Conservation (phyloP, 2,113 vertebrate species). For the Catharus minimus region DNA sequence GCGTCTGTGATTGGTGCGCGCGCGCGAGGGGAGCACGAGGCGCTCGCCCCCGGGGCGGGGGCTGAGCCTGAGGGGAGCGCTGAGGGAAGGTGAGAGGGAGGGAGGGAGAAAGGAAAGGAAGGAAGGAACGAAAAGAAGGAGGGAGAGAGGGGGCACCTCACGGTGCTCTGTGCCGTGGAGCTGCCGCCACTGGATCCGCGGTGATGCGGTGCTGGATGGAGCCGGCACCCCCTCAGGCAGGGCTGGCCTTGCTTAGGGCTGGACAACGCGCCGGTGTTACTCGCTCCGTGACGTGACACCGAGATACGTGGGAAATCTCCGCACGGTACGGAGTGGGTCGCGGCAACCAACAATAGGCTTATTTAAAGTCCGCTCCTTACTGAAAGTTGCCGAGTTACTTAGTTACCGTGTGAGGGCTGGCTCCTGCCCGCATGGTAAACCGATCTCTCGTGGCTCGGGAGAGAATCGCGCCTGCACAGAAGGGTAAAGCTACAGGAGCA, state of each 20-base stretch:
- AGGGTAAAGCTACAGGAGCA: neutral
- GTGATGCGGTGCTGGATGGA: rapidly evolving
- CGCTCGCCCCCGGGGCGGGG: neutral
- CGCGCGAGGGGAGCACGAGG: neutral
- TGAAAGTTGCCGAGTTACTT: neutral
- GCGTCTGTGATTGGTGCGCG: slow-evolving; percentile 11
- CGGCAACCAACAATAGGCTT: rapidly evolving
- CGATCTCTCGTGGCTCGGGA: neutral
- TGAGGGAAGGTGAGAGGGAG: neutral
- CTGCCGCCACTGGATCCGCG: rapidly evolving
- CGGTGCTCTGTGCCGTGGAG: neutral
- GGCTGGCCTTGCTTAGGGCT: neutral
- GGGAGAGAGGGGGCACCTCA: neutral
- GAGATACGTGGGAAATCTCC: neutral
- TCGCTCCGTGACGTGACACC: neutral
- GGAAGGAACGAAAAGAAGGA: neutral
- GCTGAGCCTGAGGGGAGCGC: neutral
- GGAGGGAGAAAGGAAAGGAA: neutral
- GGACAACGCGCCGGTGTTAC: rapidly evolving
- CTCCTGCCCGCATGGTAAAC: rapidly evolving
- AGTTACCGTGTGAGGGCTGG: neutral
- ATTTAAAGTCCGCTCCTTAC: neutral
- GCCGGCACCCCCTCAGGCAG: neutral
- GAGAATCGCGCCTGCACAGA: neutral
- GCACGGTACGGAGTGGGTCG: neutral